Conservation (phyloP, 2,888 invertebrate genomes). For the Caenorhabditis becei region DNA sequence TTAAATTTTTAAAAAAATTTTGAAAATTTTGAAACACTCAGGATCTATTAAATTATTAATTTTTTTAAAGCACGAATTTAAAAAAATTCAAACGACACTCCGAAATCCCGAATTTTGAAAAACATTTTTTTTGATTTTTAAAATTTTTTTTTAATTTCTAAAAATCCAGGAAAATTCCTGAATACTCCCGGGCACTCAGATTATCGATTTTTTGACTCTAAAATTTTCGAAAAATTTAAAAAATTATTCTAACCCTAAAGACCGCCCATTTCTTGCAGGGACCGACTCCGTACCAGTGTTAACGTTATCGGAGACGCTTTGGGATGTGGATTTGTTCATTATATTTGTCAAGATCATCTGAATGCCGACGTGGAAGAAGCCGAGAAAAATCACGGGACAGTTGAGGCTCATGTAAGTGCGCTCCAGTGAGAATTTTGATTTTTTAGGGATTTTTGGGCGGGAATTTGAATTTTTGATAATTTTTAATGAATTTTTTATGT, state of each 20-base stretch:
- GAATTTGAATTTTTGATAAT: constrained; percentile 1
- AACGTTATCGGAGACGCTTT: constrained; percentile 97
- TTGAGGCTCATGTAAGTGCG: constrained; percentile 60
- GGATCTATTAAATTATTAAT: too few relatives aligned
- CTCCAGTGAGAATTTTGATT: neutral
- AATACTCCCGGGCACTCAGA: too few relatives aligned
- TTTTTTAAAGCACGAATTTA: too few relatives aligned
- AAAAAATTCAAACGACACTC: too few relatives aligned
- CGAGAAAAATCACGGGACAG: constrained; percentile 43
- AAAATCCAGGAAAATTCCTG: neutral
- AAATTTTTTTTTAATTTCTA: neutral
- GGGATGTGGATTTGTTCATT: constrained; percentile 91
- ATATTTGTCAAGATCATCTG: constrained; percentile 69
- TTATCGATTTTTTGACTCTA: too few relatives aligned
- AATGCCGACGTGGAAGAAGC: constrained; percentile 58
- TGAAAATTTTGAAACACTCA: too few relatives aligned
- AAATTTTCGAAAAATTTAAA: neutral
- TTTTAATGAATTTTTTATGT: too few relatives aligned
- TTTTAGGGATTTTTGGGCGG: neutral
- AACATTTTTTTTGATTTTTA: too few relatives aligned
- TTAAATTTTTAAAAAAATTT: neutral
- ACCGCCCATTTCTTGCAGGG: constrained; percentile 80
- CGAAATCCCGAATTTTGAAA: too few relatives aligned
- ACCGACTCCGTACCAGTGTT: constrained; percentile 87
- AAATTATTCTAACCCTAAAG: neutral